These are phyloP conservation scores for Pedicia rivosa DNA, from an alignment of 2,888 invertebrate species.

Conservation along the genomic window DNA sequence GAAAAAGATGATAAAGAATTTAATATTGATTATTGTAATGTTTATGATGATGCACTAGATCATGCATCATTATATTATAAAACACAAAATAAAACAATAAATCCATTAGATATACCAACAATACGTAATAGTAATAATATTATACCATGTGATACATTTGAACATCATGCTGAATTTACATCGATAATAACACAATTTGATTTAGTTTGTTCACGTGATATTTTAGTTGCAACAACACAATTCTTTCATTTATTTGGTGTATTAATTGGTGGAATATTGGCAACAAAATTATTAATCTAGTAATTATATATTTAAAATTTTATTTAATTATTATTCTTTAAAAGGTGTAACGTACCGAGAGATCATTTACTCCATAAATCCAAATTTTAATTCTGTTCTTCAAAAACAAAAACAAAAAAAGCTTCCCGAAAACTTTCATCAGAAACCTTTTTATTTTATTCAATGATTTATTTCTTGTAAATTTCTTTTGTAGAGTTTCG, in stretches of 20 bases:
- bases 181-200: constrained; percentile 33
- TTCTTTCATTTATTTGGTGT: constrained; percentile 35
- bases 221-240: constrained; percentile 33
- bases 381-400: not conserved
- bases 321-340: constrained; percentile 3
- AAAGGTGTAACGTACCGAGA: too few species aligned
- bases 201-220: constrained; percentile 32
- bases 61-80: constrained; percentile 28
- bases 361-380: not conserved
- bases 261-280: constrained; percentile 31
- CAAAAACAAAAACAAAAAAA: too few species aligned
- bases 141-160: constrained; percentile 28
- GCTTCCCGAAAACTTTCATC: too few species aligned
- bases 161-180: constrained; percentile 24
- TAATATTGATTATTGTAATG: constrained; percentile 29
- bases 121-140: constrained; percentile 22
- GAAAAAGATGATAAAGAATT: constrained; percentile 28
- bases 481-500: too few species aligned
- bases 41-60: constrained; percentile 27
- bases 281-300: constrained; percentile 29
- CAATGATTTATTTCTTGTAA: too few species aligned
- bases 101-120: constrained; percentile 24
- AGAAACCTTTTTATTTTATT: too few species aligned
- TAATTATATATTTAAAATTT: constrained; percentile 20
- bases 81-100: constrained; percentile 20